Evolutionary conservation across 2,113 vertebrate genomes (phyloP).

Genomic region (Fulmarus glacialis): DNA sequence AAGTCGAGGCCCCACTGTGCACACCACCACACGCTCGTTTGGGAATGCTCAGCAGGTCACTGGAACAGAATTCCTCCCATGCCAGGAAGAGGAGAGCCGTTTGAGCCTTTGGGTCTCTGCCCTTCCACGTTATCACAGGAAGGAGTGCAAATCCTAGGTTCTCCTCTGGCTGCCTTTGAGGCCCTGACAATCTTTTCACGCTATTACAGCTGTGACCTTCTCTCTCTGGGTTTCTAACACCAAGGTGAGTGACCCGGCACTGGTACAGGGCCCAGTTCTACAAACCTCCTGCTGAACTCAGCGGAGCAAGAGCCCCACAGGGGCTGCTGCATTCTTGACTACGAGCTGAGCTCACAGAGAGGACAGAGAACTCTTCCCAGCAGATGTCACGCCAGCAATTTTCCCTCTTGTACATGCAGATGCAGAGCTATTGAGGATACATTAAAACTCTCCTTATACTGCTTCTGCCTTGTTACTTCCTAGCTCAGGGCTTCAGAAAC

Average conservation of each 20-base stretch:
- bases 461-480: neutral
- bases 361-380: neutral
- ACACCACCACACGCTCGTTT: neutral
- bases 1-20: neutral
- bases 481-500: neutral
- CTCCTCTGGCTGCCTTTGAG: neutral
- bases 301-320: neutral
- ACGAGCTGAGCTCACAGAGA: neutral
- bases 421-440: neutral
- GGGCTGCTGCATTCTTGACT: neutral
- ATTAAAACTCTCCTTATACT: neutral
- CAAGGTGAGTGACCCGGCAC: neutral
- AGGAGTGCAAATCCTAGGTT: neutral
- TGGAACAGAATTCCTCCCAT: neutral
- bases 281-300: neutral
- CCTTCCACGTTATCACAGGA: neutral
- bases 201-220: neutral
- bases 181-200: neutral
- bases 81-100: neutral
- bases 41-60: neutral
- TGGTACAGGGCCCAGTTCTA: neutral
- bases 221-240: neutral
- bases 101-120: neutral
- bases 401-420: neutral
- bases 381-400: neutral